phyloP scores from a whole-genome alignment of 1,140 invertebrate species.

The Ephestia elutella region DNA sequence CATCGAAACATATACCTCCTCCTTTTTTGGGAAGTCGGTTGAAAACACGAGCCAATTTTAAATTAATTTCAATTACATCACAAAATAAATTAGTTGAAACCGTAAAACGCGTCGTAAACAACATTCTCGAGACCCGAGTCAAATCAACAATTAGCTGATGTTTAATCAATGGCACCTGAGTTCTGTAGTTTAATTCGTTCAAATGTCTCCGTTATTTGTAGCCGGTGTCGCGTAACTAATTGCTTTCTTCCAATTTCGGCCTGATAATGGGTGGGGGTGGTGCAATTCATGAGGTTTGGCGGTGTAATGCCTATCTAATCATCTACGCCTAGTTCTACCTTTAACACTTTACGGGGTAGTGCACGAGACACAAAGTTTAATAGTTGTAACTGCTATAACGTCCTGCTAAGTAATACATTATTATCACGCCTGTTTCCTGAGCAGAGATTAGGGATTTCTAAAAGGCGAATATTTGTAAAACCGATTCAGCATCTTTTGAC shows the following conservation, averaged over 20 bases:
- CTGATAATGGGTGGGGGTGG: slow-evolving; percentile 37
- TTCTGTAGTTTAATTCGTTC: slow-evolving; percentile 24
- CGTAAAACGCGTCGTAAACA: not conserved
- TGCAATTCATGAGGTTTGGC: slow-evolving; percentile 12
- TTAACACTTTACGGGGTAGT: too few species aligned
- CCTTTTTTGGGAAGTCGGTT: too few species aligned
- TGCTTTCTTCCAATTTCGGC: slow-evolving; percentile 56
- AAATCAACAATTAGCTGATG: slow-evolving; percentile 2
- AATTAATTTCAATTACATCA: not conserved
- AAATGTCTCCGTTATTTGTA: slow-evolving; percentile 39
- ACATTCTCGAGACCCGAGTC: not conserved
- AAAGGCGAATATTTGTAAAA: too few species aligned
- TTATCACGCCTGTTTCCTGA: too few species aligned
- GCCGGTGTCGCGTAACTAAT: slow-evolving; percentile 39
- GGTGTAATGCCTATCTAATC: not conserved
- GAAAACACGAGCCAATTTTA: too few species aligned
- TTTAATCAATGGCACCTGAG: slow-evolving; percentile 16
- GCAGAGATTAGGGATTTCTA: too few species aligned
- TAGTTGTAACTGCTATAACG: too few species aligned
- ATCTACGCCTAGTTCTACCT: too few species aligned
- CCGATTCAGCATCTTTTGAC: too few species aligned
- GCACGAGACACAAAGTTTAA: too few species aligned
- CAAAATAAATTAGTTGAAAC: not conserved
- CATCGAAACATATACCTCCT: too few species aligned
- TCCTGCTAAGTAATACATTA: too few species aligned